phyloP scores from a whole-genome alignment of 2,797 vertebrate species.

The Kryptopterus vitreolus region DNA sequence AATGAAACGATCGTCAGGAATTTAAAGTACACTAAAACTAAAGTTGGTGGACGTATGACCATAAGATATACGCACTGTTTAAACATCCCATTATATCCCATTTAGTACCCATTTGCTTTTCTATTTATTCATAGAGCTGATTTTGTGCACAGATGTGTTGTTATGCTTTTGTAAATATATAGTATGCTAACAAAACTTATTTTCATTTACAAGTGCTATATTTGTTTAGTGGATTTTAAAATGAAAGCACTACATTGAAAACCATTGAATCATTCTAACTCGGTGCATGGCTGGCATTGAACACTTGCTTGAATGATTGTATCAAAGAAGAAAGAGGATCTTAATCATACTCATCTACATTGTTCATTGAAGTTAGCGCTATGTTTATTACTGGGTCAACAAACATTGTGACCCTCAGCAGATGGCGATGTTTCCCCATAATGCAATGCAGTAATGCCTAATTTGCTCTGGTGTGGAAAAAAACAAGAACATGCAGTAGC shows the following conservation, averaged over 20 bases:
- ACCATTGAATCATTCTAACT: background rate
- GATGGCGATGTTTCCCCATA: background rate
- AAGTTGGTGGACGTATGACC: too few relatives aligned
- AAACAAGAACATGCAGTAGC: background rate
- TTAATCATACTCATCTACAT: background rate
- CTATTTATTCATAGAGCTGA: too few relatives aligned
- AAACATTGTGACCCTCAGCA: background rate
- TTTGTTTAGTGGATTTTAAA: background rate
- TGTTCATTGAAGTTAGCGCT: background rate
- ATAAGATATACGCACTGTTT: too few relatives aligned
- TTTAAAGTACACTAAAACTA: too few relatives aligned
- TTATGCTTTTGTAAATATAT: too few relatives aligned
- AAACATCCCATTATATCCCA: too few relatives aligned
- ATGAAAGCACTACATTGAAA: background rate
- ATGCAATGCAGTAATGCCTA: background rate
- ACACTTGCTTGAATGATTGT: background rate
- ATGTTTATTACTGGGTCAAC: background rate
- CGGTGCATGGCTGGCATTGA: background rate
- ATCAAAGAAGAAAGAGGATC: background rate
- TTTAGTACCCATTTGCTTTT: too few relatives aligned
- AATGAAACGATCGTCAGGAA: background rate
- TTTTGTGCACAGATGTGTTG: too few relatives aligned
- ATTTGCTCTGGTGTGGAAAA: background rate
- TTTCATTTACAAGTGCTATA: constrained; percentile 1
- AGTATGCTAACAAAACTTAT: background rate